These are phyloP conservation scores for Rhea pennata DNA, from an alignment of 2,113 vertebrate species.

Conservation along the genomic window DNA sequence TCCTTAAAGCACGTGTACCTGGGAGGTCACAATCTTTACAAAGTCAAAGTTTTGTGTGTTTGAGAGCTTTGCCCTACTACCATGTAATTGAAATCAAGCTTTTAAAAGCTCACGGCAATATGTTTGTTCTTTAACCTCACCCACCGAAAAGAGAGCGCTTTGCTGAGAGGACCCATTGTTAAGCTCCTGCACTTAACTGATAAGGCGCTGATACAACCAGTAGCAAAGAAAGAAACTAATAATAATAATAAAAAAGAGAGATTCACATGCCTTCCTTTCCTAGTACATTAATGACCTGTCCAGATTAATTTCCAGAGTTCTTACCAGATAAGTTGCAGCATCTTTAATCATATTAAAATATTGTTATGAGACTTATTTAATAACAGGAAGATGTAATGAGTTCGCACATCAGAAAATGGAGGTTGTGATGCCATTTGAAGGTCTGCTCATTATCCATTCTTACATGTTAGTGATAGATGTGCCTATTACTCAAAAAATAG, in stretches of 20 bases:
- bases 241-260: conserved; percentile 19
- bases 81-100: conserved; percentile 69
- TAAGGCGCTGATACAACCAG: conserved; percentile 63
- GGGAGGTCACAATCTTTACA: conserved; percentile 70
- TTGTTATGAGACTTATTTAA: conserved; percentile 5
- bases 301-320: neutral
- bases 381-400: conserved; percentile 19
- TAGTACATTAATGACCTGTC: neutral
- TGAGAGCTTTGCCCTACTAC: conserved; percentile 72
- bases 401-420: conserved; percentile 1
- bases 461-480: conserved; percentile 37
- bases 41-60: conserved; percentile 72
- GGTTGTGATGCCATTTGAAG: neutral
- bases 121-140: conserved; percentile 56
- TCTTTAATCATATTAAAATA: conserved; percentile 60
- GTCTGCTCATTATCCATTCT: neutral
- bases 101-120: conserved; percentile 60
- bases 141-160: neutral
- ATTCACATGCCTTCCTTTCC: conserved; percentile 42
- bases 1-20: conserved; percentile 64
- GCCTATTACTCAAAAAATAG: conserved; percentile 7
- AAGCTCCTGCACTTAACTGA: conserved; percentile 48
- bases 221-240: conserved; percentile 56
- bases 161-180: conserved; percentile 30
- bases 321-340: neutral